Percentiles rank a stretch among this genome's conserved stretches.
Conservation (phyloP, 1,140 invertebrate species). For the Pentalonia nigronervosa region DNA sequence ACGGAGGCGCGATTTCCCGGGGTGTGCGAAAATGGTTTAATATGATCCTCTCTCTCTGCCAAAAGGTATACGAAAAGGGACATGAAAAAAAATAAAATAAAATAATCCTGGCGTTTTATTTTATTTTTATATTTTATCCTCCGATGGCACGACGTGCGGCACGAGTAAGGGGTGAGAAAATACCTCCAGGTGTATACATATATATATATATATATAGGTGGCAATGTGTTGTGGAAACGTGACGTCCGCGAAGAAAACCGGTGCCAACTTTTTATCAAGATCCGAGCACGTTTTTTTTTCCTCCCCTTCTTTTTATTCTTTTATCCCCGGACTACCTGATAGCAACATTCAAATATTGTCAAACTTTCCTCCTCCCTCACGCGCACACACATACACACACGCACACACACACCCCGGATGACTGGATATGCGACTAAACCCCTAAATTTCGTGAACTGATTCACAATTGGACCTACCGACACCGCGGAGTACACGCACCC, state of each 20-base stretch:
- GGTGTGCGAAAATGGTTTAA: constrained; percentile 54
- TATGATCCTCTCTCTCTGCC: constrained; percentile 50
- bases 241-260: constrained; percentile 55
- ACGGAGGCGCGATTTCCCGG: background rate
- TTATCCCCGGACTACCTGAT: constrained; percentile 6
- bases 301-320: background rate
- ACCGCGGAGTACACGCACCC: background rate
- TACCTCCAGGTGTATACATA: constrained; percentile 5
- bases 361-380: background rate
- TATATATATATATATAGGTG: background rate
- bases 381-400: background rate
- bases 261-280: constrained; percentile 58
- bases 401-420: background rate
- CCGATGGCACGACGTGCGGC: background rate
- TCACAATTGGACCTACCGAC: constrained; percentile 46
- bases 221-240: constrained; percentile 53
- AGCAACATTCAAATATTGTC: constrained; percentile 55
- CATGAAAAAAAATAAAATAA: constrained; percentile 12
- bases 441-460: constrained; percentile 53
- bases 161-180: background rate
- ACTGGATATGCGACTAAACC: constrained; percentile 20
- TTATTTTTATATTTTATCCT: constrained; percentile 27
- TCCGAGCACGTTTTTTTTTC: constrained; percentile 49
- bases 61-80: constrained; percentile 27
- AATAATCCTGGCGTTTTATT: constrained; percentile 47